Evolutionary conservation across 2,113 vertebrate genomes (phyloP).

Genomic region (Melanerpes aurifrons): DNA sequence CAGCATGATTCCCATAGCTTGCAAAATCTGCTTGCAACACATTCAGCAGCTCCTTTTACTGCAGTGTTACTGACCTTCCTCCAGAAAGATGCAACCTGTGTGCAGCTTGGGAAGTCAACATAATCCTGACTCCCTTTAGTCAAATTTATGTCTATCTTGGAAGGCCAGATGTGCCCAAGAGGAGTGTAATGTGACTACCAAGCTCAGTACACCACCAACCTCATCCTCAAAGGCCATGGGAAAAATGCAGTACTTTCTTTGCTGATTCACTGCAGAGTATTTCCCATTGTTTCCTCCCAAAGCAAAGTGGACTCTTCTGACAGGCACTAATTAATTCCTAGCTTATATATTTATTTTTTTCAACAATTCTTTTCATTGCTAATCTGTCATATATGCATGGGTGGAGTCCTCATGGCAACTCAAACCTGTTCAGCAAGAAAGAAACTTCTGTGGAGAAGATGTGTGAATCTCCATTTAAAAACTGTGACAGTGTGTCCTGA

Average conservation of each 20-base stretch:
- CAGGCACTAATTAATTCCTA: not conserved
- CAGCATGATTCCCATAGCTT: not conserved
- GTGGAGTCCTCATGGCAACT: conserved; percentile 15
- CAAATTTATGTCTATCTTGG: not conserved
- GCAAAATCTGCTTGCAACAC: conserved; percentile 29
- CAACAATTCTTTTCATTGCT: conserved; percentile 36
- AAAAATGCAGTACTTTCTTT: not conserved
- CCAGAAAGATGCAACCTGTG: not conserved
- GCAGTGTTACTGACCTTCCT: not conserved
- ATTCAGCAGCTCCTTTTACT: not conserved
- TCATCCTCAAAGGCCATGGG: not conserved
- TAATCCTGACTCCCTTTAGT: not conserved
- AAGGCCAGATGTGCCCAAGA: not conserved
- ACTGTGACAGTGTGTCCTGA: not conserved
- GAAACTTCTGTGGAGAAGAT: not conserved
- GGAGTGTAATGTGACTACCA: not conserved
- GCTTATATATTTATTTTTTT: conserved; percentile 14
- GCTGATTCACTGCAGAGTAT: not conserved
- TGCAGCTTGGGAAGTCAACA: not conserved
- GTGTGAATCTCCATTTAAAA: not conserved
- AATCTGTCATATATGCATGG: conserved; percentile 21
- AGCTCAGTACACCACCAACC: not conserved
- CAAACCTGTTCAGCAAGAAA: conserved; percentile 43
- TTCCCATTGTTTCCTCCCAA: not conserved
- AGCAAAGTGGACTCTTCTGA: not conserved